A percentile compares a stretch with the other conserved stretches of the same genome.
Evolutionary conservation across 2,888 invertebrate species (phyloP).

Genomic region (Phania funesta): DNA sequence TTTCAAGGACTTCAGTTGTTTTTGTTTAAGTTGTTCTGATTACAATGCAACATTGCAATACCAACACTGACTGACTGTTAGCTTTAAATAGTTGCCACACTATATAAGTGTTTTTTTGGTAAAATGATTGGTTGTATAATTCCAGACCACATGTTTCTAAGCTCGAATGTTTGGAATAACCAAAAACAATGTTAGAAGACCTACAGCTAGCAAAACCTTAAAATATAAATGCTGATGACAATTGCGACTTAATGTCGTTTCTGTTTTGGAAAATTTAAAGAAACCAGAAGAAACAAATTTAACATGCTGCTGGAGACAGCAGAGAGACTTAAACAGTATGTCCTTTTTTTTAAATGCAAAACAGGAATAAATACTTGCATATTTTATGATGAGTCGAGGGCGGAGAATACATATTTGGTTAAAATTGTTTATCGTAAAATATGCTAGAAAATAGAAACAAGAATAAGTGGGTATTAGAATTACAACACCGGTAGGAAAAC

Average conservation of each 20-base stretch:
- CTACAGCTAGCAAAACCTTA: slow-evolving; percentile 36
- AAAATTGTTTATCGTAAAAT: too few relatives aligned
- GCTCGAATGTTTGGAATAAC: slow-evolving; percentile 50
- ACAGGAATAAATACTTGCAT: too few relatives aligned
- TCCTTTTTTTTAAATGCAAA: too few relatives aligned
- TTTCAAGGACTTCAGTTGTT: neutral
- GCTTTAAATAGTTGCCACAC: slow-evolving; percentile 45
- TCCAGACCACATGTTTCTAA: slow-evolving; percentile 51
- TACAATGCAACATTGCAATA: slow-evolving; percentile 42
- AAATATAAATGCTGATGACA: slow-evolving; percentile 23
- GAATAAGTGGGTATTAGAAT: neutral
- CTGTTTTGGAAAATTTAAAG: slow-evolving; percentile 25
- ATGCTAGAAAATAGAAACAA: neutral
- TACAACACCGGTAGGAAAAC: neutral
- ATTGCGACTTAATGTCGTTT: slow-evolving; percentile 24
- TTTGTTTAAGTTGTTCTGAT: slow-evolving; percentile 29
- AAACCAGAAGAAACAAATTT: neutral
- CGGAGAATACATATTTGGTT: too few relatives aligned
- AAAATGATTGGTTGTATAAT: slow-evolving; percentile 8
- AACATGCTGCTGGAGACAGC: too few relatives aligned
- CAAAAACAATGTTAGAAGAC: too few relatives aligned
- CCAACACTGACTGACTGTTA: slow-evolving; percentile 9
- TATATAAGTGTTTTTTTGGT: slow-evolving; percentile 47
- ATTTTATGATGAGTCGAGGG: too few relatives aligned
- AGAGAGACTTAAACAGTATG: neutral